Evolutionary conservation across 2,113 vertebrate genomes (phyloP).

Genomic region (Pomatorhinus ruficollis): DNA sequence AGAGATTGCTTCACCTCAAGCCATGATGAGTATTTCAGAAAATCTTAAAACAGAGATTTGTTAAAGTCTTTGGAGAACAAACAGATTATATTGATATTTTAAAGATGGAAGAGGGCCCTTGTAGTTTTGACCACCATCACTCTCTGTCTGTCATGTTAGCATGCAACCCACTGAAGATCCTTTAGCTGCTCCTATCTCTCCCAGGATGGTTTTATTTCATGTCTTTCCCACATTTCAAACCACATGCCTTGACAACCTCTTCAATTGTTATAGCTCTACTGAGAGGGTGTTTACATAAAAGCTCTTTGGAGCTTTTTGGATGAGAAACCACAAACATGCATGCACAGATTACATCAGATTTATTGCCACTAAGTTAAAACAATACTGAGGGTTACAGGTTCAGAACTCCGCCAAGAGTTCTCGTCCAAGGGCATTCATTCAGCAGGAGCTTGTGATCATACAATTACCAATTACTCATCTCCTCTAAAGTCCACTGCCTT

Average conservation of each 20-base stretch:
- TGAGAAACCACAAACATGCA: conserved; percentile 49
- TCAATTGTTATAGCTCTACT: conserved; percentile 35
- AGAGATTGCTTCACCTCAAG: not conserved
- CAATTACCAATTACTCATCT: not conserved
- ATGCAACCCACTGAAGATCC: not conserved
- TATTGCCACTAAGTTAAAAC: conserved; percentile 31
- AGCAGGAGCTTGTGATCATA: not conserved
- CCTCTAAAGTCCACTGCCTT: not conserved
- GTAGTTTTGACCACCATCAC: not conserved
- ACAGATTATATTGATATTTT: not conserved
- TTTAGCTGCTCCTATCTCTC: not conserved
- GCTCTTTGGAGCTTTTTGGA: conserved; percentile 53
- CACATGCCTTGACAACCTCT: not conserved
- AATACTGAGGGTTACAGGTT: conserved; percentile 26
- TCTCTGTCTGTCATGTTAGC: not conserved
- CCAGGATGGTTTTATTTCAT: conserved; percentile 1
- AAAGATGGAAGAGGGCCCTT: not conserved
- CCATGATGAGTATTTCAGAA: not conserved
- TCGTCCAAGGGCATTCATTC: not conserved
- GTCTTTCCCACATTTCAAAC: conserved; percentile 35
- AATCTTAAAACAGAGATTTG: not conserved
- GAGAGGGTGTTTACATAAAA: conserved; percentile 55
- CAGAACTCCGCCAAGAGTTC: not conserved
- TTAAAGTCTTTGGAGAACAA: not conserved
- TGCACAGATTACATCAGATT: conserved; percentile 18